phyloP scores from a whole-genome alignment of 2,113 vertebrate genomes.

The Oxygymnocypris stewartii region DNA sequence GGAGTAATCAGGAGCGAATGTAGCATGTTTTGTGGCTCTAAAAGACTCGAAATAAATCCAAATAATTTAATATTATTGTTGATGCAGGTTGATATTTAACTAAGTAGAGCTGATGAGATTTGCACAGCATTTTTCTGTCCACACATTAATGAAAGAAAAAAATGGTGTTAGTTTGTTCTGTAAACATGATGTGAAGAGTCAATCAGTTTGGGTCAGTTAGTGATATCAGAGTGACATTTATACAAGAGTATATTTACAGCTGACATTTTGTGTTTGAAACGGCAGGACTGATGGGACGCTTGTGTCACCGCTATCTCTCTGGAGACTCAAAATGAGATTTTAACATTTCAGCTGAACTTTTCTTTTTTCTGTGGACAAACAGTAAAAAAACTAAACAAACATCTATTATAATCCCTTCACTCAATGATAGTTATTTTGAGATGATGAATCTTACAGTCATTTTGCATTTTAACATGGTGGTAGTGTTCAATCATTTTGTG shows the following conservation, averaged over 20 bases:
- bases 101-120: not conserved
- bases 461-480: slow-evolving; percentile 25
- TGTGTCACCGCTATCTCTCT: not conserved
- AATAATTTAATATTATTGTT: not conserved
- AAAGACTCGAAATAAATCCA: not conserved
- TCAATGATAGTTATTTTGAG: not conserved
- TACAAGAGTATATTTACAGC: not conserved
- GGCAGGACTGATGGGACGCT: not conserved
- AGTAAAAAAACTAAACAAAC: not conserved
- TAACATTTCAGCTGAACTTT: not conserved
- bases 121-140: not conserved
- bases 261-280: slow-evolving; percentile 12
- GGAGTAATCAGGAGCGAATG: not conserved
- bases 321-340: not conserved
- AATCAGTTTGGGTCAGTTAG: slow-evolving; percentile 7
- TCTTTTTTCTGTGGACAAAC: not conserved
- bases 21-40: not conserved
- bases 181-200: not conserved
- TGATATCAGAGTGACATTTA: not conserved
- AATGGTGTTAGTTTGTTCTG: not conserved
- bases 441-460: not conserved
- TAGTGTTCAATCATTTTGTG: slow-evolving; percentile 36
- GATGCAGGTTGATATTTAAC: not conserved
- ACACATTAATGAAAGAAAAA: not conserved
- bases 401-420: not conserved